These are phyloP conservation scores for Athalia circularis DNA, from an alignment of 2,888 invertebrate species.

Conservation along the genomic window DNA sequence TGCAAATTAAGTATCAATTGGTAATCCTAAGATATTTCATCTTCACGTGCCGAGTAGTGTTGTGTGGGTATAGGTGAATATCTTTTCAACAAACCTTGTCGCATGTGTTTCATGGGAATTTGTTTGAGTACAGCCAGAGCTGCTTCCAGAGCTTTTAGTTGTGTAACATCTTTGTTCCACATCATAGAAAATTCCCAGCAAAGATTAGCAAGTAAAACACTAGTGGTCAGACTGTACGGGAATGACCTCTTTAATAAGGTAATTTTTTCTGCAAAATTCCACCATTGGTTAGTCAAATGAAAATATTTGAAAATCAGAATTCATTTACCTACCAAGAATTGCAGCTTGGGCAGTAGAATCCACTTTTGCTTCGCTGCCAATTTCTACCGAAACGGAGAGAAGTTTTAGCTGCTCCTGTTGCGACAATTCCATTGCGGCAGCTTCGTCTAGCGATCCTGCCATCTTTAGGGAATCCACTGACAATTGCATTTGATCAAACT, in stretches of 20 bases:
- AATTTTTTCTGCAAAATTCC: slow-evolving; percentile 62
- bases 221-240: slow-evolving; percentile 88
- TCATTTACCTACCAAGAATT: slow-evolving; percentile 60
- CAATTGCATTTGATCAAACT: slow-evolving; percentile 62
- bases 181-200: slow-evolving; percentile 93
- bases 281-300: neutral
- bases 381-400: slow-evolving; percentile 59
- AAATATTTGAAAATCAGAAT: slow-evolving; percentile 14
- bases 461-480: slow-evolving; percentile 53
- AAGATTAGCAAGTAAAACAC: slow-evolving; percentile 89
- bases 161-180: slow-evolving; percentile 88
- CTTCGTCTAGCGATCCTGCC: slow-evolving; percentile 59
- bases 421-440: slow-evolving; percentile 54
- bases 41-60: too few relatives aligned
- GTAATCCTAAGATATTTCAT: too few relatives aligned
- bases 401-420: slow-evolving; percentile 55
- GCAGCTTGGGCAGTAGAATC: slow-evolving; percentile 59
- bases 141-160: slow-evolving; percentile 81
- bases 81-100: slow-evolving; percentile 76
- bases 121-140: slow-evolving; percentile 82
- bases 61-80: neutral
- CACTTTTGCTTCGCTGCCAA: slow-evolving; percentile 60
- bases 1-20: neutral
- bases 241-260: slow-evolving; percentile 83
- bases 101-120: slow-evolving; percentile 81